Conservation (phyloP, 2,888 invertebrate genomes). For the Mantis religiosa region DNA sequence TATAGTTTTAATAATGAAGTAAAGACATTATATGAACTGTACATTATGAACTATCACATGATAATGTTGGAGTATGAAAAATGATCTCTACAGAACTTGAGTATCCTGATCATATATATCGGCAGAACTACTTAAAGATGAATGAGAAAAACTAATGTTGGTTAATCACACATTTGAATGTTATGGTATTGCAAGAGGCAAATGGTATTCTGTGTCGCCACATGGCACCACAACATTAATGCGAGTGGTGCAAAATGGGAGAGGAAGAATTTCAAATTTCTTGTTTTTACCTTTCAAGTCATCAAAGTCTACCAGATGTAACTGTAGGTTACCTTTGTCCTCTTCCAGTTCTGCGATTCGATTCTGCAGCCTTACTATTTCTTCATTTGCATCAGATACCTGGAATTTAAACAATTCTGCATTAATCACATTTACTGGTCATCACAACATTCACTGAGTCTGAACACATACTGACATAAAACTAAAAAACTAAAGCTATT, state of each 20-base stretch:
- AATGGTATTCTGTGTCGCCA: background rate
- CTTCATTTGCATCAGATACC: constrained; percentile 34
- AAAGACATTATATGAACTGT: too few relatives aligned
- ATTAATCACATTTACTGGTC: background rate
- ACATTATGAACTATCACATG: too few relatives aligned
- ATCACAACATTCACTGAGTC: too few relatives aligned
- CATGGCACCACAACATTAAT: constrained; percentile 1
- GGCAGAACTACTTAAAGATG: too few relatives aligned
- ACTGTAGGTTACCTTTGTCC: constrained; percentile 86
- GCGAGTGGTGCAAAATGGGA: background rate
- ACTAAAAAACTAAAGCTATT: too few relatives aligned
- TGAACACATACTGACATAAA: too few relatives aligned
- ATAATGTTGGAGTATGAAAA: too few relatives aligned
- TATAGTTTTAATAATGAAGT: too few relatives aligned
- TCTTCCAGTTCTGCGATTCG: constrained; percentile 81
- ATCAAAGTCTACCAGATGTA: constrained; percentile 77
- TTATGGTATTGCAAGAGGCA: background rate
- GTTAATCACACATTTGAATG: too few relatives aligned
- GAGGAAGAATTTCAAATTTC: background rate
- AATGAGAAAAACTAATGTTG: too few relatives aligned
- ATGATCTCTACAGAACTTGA: too few relatives aligned
- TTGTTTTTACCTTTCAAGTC: constrained; percentile 56
- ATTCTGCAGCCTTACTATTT: constrained; percentile 48
- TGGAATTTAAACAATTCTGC: background rate
- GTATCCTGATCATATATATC: too few relatives aligned